Conservation (phyloP, 2,113 vertebrate species). For the Alces alces region DNA sequence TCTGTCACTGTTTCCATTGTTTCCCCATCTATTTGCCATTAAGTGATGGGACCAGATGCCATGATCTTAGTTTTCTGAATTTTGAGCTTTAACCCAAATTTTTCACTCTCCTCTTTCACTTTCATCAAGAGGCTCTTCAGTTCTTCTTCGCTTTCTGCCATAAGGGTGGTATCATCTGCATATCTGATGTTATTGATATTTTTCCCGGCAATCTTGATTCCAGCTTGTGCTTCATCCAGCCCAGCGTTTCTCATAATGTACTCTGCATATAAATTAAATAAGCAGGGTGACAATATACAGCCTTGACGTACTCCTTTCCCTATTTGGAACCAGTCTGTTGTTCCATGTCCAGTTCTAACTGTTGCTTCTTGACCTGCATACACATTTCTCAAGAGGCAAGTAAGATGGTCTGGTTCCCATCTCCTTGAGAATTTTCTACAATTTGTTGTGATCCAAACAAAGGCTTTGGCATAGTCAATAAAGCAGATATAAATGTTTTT, state of each 20-base stretch:
- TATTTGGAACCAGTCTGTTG: background rate
- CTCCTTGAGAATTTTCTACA: background rate
- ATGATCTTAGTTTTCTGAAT: background rate
- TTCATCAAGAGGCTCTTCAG: background rate
- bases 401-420: background rate
- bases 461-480: background rate
- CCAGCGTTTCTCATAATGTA: background rate
- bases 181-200: background rate
- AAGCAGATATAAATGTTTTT: background rate
- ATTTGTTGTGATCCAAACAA: background rate
- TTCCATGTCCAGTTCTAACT: background rate
- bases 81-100: background rate
- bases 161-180: background rate
- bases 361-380: background rate
- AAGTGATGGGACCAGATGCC: background rate
- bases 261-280: background rate
- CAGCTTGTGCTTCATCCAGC: background rate
- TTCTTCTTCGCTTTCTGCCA: background rate
- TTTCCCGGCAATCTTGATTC: background rate
- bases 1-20: background rate
- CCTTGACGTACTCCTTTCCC: background rate
- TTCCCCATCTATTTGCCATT: background rate
- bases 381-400: background rate
- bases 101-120: background rate
- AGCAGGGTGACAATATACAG: background rate